These are phyloP conservation scores for Gila orcuttii DNA, from an alignment of 2,113 vertebrate species.

Conservation along the genomic window DNA sequence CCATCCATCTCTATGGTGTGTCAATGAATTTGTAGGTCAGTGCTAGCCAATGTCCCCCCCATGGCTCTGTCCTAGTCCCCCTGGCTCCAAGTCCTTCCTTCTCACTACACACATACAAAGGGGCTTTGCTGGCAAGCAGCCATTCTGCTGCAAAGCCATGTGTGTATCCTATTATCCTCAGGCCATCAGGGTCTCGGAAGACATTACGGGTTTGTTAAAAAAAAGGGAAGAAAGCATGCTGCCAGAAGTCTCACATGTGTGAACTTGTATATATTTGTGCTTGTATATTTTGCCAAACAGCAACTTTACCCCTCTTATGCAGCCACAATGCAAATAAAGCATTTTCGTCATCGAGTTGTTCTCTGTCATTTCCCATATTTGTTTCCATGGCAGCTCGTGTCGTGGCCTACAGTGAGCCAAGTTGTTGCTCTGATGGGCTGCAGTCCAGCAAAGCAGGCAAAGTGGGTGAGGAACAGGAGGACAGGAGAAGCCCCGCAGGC, in stretches of 20 bases:
- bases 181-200: slow-evolving; percentile 30
- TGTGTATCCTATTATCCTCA: slow-evolving; percentile 30
- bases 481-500: slow-evolving; percentile 74
- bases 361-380: slow-evolving; percentile 33
- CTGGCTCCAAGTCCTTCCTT: slow-evolving; percentile 73
- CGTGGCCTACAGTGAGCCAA: slow-evolving; percentile 82
- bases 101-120: slow-evolving; percentile 78
- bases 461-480: slow-evolving; percentile 72
- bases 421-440: slow-evolving; percentile 81
- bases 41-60: slow-evolving; percentile 72
- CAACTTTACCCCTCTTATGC: background rate
- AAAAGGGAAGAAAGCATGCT: background rate
- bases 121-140: slow-evolving; percentile 60
- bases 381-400: slow-evolving; percentile 79
- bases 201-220: slow-evolving; percentile 3
- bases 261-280: background rate
- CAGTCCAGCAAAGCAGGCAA: slow-evolving; percentile 72
- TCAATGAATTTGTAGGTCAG: slow-evolving; percentile 79
- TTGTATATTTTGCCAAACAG: background rate
- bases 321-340: slow-evolving; percentile 13
- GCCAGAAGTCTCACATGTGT: slow-evolving; percentile 23
- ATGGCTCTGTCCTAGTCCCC: slow-evolving; percentile 65
- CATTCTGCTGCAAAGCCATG: slow-evolving; percentile 55
- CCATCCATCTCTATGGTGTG: slow-evolving; percentile 75
- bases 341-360: background rate